Evolutionary conservation across 2,797 vertebrate genomes (phyloP), one percentile per base, ranked within the genome.

Genomic region (Acanthiza pusilla): DNA sequence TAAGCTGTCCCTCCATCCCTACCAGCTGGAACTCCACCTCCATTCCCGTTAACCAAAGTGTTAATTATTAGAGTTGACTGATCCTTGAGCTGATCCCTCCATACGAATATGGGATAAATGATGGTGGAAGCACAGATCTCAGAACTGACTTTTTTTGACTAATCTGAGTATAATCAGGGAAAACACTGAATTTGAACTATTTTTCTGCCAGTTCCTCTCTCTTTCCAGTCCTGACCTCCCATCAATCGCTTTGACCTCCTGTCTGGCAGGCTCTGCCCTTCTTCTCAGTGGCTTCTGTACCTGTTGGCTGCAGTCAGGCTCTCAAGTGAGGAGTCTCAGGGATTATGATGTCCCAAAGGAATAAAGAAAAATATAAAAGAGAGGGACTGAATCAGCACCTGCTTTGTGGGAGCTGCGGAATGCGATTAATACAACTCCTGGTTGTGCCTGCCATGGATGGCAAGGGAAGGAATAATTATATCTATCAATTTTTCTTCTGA

Each of bases 211-310:
- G 4, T 16, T 79, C 43, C 12, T 0, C 43, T 81, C n/a, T 42
- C 48, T 34, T 47, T n/a, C 45, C 79, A 36, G 0, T 5, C 26
- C 38, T 38, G 38, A 21, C 42, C 25, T 75, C 55, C 29, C n/a
- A 38, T 48, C 65, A 38, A 1, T 11, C 11, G 0, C 60, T 85
- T 32, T 68, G 51, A 27, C 43, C 45, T 72, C 1, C 0, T 11
- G 51, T 27, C 42, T 54, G 48, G 48, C 66, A 30, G 65, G 45
- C 22, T 81, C n/a, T 71, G 78, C 85, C 58, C 75, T 29, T 54
- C 71, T 65, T 72, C 6, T 36, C 40, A 60, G 54, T 5, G 42
- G 26, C 27, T 51, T 40, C 36, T n/a, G 71, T 47, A 32, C 29
- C 58, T 50, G 32, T 3, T 75, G 88, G 62, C 62, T 87, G 42